Percentiles rank a stretch among this genome's conserved stretches.
phyloP scores from a whole-genome alignment of 2,888 invertebrate genomes.

The Mimumesa dahlbomi region DNA sequence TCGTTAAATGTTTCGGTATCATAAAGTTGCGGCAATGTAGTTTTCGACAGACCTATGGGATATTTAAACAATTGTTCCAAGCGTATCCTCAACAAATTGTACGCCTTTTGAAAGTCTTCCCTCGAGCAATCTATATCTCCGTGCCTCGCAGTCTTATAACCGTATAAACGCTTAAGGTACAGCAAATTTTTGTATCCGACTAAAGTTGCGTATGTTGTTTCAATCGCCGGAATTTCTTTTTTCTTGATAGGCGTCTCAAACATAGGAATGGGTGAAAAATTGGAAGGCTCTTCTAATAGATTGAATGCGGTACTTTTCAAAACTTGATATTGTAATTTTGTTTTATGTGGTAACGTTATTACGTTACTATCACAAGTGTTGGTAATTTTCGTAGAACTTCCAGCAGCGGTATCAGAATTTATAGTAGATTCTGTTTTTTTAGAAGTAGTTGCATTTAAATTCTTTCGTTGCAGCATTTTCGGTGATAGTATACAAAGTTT shows the following conservation, averaged over 20 bases:
- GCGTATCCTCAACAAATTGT: conserved; percentile 65
- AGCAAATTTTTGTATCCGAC: conserved; percentile 58
- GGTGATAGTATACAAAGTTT: not conserved
- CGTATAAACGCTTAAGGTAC: conserved; percentile 32
- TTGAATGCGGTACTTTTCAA: not conserved
- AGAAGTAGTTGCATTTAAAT: too few relatives aligned
- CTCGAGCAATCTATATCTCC: not conserved
- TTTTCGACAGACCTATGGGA: conserved; percentile 71
- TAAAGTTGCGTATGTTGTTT: conserved; percentile 60
- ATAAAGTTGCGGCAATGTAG: conserved; percentile 44
- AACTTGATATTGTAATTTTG: too few relatives aligned
- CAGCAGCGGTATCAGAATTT: too few relatives aligned
- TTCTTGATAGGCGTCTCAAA: not conserved
- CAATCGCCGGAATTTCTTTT: conserved; percentile 6
- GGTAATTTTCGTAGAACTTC: too few relatives aligned
- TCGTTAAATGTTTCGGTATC: conserved; percentile 28
- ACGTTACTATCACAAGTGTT: too few relatives aligned
- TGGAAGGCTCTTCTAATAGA: not conserved
- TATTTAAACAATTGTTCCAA: conserved; percentile 72
- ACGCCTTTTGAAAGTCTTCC: conserved; percentile 31
- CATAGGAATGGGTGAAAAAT: not conserved
- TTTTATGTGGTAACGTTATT: too few relatives aligned
- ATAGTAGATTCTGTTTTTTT: too few relatives aligned
- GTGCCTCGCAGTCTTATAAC: too few relatives aligned
- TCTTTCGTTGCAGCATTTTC: too few relatives aligned